Percentiles rank a stretch among this genome's conserved stretches.
Conservation (phyloP, 2,888 invertebrate genomes). For the Limnephilus auricula region DNA sequence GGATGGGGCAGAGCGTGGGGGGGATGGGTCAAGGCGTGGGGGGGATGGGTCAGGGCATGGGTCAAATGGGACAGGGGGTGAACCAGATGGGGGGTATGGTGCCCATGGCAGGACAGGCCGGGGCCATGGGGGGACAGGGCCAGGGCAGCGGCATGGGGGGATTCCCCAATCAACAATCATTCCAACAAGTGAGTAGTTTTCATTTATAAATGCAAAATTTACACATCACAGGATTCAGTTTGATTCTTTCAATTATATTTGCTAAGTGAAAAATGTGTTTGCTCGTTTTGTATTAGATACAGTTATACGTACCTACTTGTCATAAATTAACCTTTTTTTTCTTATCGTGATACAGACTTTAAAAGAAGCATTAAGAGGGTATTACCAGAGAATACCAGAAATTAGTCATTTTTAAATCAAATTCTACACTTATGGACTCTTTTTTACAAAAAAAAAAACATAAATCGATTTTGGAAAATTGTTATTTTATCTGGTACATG, state of each 20-base stretch:
- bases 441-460: no score
- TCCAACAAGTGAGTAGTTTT: slow-evolving; percentile 73
- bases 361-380: no score
- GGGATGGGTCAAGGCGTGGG: slow-evolving; percentile 72
- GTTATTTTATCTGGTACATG: no score
- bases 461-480: no score
- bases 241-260: no score
- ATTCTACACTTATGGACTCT: no score
- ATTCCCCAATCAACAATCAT: slow-evolving; percentile 77
- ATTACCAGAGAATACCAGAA: no score
- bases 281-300: no score
- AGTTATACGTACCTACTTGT: no score
- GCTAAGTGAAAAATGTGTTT: no score
- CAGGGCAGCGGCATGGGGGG: slow-evolving; percentile 73
- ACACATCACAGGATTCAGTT: neutral
- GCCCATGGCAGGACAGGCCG: slow-evolving; percentile 66
- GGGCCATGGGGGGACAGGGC: slow-evolving; percentile 67
- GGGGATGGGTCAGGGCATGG: slow-evolving; percentile 72
- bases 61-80: slow-evolving; percentile 77
- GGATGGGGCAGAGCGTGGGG: slow-evolving; percentile 75
- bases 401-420: no score
- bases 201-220: no score
- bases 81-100: slow-evolving; percentile 75
- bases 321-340: neutral
- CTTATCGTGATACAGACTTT: neutral